phyloP scores from a whole-genome alignment of 2,888 invertebrate genomes.

The Nowickia ferox region DNA sequence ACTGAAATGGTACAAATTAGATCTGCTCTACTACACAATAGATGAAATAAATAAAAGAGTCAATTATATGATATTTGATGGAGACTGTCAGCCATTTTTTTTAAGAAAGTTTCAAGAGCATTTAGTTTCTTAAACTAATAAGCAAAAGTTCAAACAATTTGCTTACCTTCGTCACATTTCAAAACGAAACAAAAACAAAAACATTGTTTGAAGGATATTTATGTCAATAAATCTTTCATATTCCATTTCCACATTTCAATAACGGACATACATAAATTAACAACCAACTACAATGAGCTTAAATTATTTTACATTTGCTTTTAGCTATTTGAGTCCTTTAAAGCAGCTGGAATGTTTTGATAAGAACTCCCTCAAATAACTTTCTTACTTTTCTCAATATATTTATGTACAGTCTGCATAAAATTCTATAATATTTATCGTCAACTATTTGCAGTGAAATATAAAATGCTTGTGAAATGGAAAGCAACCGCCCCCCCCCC shows the following conservation, averaged over 20 bases:
- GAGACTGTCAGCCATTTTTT: no score
- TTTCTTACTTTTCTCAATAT: not conserved
- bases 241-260: not conserved
- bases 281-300: not conserved
- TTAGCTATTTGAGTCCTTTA: not conserved
- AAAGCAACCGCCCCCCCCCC: not conserved
- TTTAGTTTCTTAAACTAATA: no score
- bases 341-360: not conserved
- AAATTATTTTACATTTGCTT: not conserved
- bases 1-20: no score
- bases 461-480: not conserved
- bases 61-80: no score
- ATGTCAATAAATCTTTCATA: not conserved
- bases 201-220: no score
- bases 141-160: no score
- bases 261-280: not conserved
- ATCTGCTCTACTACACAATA: no score
- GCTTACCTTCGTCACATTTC: no score
- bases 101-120: no score
- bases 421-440: not conserved
- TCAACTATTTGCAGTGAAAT: not conserved
- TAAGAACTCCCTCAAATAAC: not conserved
- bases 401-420: not conserved
- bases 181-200: no score
- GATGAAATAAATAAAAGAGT: no score